Percentiles rank a stretch among this genome's conserved stretches.
These are phyloP conservation scores for Caenorhabditis latens DNA, from an alignment of 1,140 invertebrate species.

Conservation along the genomic window DNA sequence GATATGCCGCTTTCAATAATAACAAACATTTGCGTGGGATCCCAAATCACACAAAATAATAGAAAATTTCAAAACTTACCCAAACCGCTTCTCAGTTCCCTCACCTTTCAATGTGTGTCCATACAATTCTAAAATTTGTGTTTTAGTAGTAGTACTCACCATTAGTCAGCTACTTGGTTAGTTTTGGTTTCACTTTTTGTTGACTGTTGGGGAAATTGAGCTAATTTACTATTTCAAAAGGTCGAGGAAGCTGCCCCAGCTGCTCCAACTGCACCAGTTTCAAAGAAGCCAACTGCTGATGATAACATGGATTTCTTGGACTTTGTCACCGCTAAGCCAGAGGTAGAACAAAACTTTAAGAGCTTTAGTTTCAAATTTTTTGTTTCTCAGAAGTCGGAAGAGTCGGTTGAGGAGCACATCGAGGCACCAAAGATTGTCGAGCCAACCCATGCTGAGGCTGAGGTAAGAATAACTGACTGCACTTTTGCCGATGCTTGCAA, in stretches of 20 bases:
- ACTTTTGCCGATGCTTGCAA: conserved; percentile 18
- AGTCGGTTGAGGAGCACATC: conserved; percentile 25
- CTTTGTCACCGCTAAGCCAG: conserved; percentile 56
- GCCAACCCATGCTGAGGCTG: conserved; percentile 11
- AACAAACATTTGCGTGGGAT: neutral
- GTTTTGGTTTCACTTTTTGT: conserved; percentile 8
- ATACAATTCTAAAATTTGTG: neutral
- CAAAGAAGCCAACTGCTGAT: conserved; percentile 40
- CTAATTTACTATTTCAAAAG: conserved; percentile 1
- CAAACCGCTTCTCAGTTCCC: conserved; percentile 54
- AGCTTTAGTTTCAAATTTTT: neutral
- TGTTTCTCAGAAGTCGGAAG: conserved; percentile 20
- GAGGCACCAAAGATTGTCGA: conserved; percentile 32
- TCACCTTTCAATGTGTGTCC: conserved; percentile 9
- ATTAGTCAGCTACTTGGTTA: conserved; percentile 15
- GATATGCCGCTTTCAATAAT: conserved; percentile 28
- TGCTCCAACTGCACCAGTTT: conserved; percentile 21
- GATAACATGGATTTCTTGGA: conserved; percentile 56
- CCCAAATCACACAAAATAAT: neutral
- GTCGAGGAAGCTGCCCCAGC: neutral
- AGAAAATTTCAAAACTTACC: neutral
- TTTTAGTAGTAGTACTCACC: neutral
- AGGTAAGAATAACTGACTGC: neutral
- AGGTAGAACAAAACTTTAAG: neutral
- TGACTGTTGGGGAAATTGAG: neutral